Conservation (phyloP, 1,140 invertebrate species). For the Babylonia areolata region DNA sequence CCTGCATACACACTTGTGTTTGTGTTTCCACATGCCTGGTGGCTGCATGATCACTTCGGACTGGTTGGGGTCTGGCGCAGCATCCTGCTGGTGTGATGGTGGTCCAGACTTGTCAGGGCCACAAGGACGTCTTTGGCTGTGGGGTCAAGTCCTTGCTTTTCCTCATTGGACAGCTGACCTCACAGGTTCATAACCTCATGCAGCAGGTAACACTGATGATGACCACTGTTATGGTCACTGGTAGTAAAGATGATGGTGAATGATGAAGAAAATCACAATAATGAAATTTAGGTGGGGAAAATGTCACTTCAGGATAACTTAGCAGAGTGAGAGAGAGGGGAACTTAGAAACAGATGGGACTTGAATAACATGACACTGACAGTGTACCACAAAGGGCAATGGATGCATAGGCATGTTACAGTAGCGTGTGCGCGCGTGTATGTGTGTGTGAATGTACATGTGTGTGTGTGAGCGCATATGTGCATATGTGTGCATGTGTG, state of each 20-base stretch:
- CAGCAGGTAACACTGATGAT: neutral
- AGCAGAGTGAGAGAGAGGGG: too few species aligned
- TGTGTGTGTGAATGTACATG: neutral
- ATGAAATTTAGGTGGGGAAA: too few species aligned
- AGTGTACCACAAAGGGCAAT: too few species aligned
- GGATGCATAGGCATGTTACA: too few species aligned
- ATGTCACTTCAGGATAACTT: too few species aligned
- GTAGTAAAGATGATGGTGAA: neutral
- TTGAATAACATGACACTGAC: too few species aligned
- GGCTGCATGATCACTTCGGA: too few species aligned
- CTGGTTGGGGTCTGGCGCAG: too few species aligned
- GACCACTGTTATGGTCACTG: too few species aligned
- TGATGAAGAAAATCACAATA: constrained; percentile 18
- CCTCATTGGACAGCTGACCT: neutral
- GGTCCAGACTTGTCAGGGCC: neutral
- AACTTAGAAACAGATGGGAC: too few species aligned
- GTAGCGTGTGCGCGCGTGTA: neutral
- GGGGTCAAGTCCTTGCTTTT: constrained; percentile 28
- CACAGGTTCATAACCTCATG: neutral
- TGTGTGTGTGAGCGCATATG: neutral
- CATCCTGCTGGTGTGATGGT: neutral
- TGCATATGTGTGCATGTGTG: neutral
- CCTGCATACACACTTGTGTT: too few species aligned
- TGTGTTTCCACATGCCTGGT: too few species aligned
- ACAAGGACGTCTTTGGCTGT: constrained; percentile 20